Percentiles rank a stretch among this genome's conserved stretches.
Conservation (phyloP, 2,113 vertebrate genomes). For the Leptocoma aspasia region DNA sequence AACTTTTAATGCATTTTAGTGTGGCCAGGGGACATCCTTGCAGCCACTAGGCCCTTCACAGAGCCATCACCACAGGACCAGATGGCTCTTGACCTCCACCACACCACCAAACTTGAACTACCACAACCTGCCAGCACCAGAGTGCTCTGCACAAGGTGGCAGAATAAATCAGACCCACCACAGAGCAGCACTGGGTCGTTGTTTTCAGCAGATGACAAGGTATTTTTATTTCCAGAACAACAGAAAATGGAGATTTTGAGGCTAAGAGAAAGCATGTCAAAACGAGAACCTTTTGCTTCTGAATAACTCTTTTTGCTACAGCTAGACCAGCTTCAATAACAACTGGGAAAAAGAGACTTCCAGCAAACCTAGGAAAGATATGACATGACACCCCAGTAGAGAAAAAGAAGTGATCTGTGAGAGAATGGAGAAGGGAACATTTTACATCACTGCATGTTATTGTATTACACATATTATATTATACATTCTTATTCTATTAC, state of each 20-base stretch:
- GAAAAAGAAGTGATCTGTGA: background rate
- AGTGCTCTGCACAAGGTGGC: background rate
- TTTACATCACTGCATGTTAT: background rate
- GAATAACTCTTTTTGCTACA: background rate
- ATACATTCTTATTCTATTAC: background rate
- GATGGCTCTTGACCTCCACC: background rate
- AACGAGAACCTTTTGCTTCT: background rate
- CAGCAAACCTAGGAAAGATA: background rate
- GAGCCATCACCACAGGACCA: background rate
- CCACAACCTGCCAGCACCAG: background rate
- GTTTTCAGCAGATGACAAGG: background rate
- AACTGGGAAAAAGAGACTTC: background rate
- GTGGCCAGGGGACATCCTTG: background rate
- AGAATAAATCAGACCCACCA: background rate
- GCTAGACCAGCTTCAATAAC: background rate
- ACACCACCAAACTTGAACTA: accelerated
- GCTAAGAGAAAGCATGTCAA: background rate
- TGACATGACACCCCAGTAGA: background rate
- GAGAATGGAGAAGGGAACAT: background rate
- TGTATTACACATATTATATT: background rate
- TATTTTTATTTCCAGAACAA: background rate
- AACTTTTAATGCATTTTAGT: background rate
- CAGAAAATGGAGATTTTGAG: background rate
- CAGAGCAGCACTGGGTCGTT: background rate
- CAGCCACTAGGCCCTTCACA: background rate